These are phyloP conservation scores for Tamandua tetradactyla DNA, from an alignment of 2,797 vertebrate genomes.

Conservation along the genomic window DNA sequence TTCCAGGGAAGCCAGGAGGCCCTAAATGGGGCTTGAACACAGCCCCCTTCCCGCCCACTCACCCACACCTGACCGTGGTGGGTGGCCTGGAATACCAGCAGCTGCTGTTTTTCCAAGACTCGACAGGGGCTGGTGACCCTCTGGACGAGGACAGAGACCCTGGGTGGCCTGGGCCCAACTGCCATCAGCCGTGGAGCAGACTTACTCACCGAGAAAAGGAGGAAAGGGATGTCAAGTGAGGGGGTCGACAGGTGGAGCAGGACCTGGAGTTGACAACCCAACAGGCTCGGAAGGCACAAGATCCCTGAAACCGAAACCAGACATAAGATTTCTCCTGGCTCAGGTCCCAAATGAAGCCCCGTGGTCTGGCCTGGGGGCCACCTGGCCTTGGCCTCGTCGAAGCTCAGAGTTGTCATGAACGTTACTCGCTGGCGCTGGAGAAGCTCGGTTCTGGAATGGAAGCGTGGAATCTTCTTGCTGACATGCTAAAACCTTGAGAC, in stretches of 20 bases:
- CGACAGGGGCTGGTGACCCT: constrained; percentile 58
- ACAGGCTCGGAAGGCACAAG: no score
- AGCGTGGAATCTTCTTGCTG: no score
- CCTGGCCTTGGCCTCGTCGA: no score
- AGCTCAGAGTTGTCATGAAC: no score
- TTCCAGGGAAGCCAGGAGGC: constrained; percentile 28
- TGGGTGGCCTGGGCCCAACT: constrained; percentile 86
- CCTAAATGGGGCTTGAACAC: neutral
- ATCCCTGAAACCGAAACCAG: no score
- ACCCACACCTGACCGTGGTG: constrained; percentile 47
- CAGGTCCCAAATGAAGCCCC: no score
- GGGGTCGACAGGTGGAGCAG: constrained; percentile 94
- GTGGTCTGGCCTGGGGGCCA: no score
- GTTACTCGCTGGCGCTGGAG: no score
- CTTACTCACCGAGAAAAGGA: constrained; percentile 84
- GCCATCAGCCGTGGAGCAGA: constrained; percentile 81
- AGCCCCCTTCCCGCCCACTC: neutral
- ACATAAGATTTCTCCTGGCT: no score
- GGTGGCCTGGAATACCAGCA: constrained; percentile 78
- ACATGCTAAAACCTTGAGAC: no score
- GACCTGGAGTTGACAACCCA: constrained; percentile 94
- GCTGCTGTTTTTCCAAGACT: constrained; percentile 82
- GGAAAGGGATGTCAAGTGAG: constrained; percentile 91
- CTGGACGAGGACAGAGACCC: constrained; percentile 79
- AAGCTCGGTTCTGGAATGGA: no score